Conservation (phyloP, 2,797 vertebrate species). For the Poeciliopsis presidionis region DNA sequence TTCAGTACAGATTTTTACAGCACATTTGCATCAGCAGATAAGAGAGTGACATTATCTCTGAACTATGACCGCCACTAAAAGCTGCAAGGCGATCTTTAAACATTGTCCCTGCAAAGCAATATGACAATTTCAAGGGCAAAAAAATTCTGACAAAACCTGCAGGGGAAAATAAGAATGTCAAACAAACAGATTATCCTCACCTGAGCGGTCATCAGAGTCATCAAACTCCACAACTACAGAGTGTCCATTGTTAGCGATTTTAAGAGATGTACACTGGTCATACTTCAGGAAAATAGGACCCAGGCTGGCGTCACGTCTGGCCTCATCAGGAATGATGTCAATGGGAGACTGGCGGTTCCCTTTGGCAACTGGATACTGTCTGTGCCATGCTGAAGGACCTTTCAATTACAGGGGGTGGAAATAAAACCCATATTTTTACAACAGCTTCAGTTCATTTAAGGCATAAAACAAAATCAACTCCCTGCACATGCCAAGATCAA, state of each 20-base stretch:
- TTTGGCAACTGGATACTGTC: conserved; percentile 87
- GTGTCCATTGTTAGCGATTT: conserved; percentile 92
- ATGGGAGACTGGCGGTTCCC: conserved; percentile 93
- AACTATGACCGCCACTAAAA: conserved; percentile 28
- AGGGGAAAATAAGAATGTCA: background rate
- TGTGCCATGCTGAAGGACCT: conserved; percentile 93
- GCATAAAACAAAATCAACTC: background rate
- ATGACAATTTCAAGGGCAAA: background rate
- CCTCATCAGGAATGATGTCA: conserved; percentile 85
- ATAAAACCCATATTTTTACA: background rate
- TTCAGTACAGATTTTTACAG: conserved; percentile 27
- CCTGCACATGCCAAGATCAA: background rate
- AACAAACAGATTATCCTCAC: conserved; percentile 68
- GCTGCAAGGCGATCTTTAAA: background rate
- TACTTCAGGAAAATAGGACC: conserved; percentile 85
- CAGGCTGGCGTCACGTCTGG: conserved; percentile 85
- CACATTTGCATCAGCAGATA: conserved; percentile 13
- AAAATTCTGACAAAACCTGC: background rate
- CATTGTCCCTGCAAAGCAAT: background rate
- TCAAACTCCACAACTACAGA: conserved; percentile 94
- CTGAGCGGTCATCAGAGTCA: conserved; percentile 89
- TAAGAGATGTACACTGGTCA: conserved; percentile 87
- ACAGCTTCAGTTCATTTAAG: background rate
- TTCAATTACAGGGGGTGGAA: background rate
- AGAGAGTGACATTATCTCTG: conserved; percentile 9